Base-by-base conservation (phyloP, 1,140 invertebrate genomes). In the Pinna nobilis region DNA sequence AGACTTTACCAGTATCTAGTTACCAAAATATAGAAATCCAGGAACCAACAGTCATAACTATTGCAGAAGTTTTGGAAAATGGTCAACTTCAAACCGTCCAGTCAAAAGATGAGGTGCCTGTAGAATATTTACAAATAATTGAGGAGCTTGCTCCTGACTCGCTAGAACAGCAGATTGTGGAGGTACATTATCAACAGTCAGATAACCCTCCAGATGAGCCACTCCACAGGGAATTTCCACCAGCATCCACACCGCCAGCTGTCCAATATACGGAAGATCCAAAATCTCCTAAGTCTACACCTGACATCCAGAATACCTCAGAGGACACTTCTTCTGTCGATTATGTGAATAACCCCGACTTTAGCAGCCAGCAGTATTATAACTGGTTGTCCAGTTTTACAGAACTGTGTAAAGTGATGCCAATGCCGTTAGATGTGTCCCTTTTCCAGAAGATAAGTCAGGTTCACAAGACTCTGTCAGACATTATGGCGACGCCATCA, bases 401-500 rank as follows among this genome's bases (percentile, higher is more conserved):
- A 18, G 84, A 86, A 63, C 64, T 78, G 11, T 86, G 86, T 79
- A 86, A 85, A 79, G 53, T 79, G 1, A 53, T 86, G 39, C 71
- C 81, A 1, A 81, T 88, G 77, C 87, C 87, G 9, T 68, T 88
- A n/a, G 80, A 83, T 25, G 73, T 79, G 18, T 82, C 81, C 4
- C 47, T 84, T n/a, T 88, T 87, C 64, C 81, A 86, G 59, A 86
- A 85, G 55, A 87, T 88, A 33, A 86, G 82, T 64, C 85, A 87
- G 41, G 83, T 88, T 2, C 84, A 88, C 35, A 88, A 88, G 66
- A 83, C 82, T 33, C 49, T 88, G 28, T 81, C 85, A 15, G 86
- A 87, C 68, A 84, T 87, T 13, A 83, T 87, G 84, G 86, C 86
- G 3, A 78, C 78, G 50, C 87, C 86, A 6, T 77, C 79, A 63